phyloP scores from a whole-genome alignment of 2,888 invertebrate genomes.

The Clunio marinus region DNA sequence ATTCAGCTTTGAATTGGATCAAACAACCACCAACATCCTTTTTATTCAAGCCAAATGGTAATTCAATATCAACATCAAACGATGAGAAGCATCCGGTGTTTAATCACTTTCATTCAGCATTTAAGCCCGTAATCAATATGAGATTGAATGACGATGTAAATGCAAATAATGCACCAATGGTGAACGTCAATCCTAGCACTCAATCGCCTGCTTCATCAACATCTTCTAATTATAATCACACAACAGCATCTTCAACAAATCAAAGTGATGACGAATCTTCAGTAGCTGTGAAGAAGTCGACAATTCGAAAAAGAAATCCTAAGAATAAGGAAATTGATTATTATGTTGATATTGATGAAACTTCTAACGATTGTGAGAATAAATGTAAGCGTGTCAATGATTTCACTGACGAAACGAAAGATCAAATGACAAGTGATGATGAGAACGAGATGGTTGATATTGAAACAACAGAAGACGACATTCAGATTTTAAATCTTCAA shows the following conservation, averaged over 20 bases:
- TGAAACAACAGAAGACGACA: slow-evolving; percentile 77
- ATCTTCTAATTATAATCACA: slow-evolving; percentile 8
- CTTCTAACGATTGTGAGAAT: not conserved
- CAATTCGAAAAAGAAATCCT: not conserved
- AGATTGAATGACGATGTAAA: slow-evolving; percentile 15
- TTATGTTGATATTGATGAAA: not conserved
- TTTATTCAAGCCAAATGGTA: slow-evolving; percentile 44
- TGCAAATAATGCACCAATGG: not conserved
- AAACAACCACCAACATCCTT: slow-evolving; percentile 52
- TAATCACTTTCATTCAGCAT: slow-evolving; percentile 42
- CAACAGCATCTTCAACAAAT: slow-evolving; percentile 31
- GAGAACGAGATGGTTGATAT: slow-evolving; percentile 82
- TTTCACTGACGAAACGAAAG: slow-evolving; percentile 41
- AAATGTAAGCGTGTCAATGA: not conserved
- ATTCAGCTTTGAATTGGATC: slow-evolving; percentile 63
- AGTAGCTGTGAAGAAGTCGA: not conserved
- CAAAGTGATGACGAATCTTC: slow-evolving; percentile 29
- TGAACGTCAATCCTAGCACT: not conserved
- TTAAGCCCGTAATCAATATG: slow-evolving; percentile 43
- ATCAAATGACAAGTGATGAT: slow-evolving; percentile 59
- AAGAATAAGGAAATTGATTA: not conserved
- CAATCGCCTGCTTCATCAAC: slow-evolving; percentile 34
- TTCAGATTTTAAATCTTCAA: slow-evolving; percentile 40
- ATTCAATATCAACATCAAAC: not conserved
- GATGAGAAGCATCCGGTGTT: slow-evolving; percentile 25